phyloP scores from a whole-genome alignment of 2,797 vertebrate genomes.

The Apogon talboti region DNA sequence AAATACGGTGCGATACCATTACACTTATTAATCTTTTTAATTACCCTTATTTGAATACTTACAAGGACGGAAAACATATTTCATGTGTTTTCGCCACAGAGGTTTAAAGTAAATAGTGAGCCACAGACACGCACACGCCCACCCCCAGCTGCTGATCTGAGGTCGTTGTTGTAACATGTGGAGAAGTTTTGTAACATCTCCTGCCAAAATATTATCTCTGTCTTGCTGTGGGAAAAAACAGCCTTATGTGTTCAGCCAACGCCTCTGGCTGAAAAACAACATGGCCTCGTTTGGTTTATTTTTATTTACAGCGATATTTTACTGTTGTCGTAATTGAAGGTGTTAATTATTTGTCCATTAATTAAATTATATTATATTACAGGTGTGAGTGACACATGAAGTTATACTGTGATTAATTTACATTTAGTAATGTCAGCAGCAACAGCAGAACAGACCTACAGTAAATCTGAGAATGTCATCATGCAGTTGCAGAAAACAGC shows the following conservation, averaged over 20 bases:
- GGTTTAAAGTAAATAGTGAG: slow-evolving; percentile 38
- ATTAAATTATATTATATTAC: slow-evolving; percentile 2
- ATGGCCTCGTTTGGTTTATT: slow-evolving; percentile 19
- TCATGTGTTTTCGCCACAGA: slow-evolving; percentile 34
- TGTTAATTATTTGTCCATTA: no score
- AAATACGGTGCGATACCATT: slow-evolving; percentile 24
- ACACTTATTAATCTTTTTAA: slow-evolving; percentile 34
- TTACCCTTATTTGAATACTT: slow-evolving; percentile 11
- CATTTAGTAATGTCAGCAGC: background rate
- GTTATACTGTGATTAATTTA: background rate
- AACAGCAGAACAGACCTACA: background rate
- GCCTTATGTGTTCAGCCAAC: slow-evolving; percentile 19
- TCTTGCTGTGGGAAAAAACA: slow-evolving; percentile 47
- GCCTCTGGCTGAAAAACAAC: slow-evolving; percentile 7
- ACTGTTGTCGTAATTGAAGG: slow-evolving; percentile 3
- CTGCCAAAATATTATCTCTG: slow-evolving; percentile 65
- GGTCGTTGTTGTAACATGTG: slow-evolving; percentile 77
- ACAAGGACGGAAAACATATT: slow-evolving; percentile 36
- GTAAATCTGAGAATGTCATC: background rate
- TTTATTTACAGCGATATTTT: slow-evolving; percentile 11
- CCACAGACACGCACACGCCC: slow-evolving; percentile 22
- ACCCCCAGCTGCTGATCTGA: slow-evolving; percentile 61
- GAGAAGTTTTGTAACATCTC: slow-evolving; percentile 66
- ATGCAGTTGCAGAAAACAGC: slow-evolving; percentile 35
- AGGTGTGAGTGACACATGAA: slow-evolving; percentile 5